Conservation (phyloP, 2,888 invertebrate species). For the Spodoptera littoralis region DNA sequence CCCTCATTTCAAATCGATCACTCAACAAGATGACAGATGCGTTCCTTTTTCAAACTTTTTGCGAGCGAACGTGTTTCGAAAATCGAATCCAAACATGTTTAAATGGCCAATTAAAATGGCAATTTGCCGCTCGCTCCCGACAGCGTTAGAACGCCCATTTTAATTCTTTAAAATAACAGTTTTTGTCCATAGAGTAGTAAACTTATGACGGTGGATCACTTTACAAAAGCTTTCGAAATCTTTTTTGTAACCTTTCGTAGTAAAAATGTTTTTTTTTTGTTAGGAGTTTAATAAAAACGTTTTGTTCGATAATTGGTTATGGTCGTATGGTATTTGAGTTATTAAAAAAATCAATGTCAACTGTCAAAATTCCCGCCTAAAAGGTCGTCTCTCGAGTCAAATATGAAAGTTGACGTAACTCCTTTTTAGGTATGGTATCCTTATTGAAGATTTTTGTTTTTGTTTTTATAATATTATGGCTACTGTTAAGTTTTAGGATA, state of each 20-base stretch:
- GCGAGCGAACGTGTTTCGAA: constrained; percentile 65
- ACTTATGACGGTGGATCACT: constrained; percentile 51
- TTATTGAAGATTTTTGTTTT: no score
- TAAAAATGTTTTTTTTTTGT: constrained; percentile 21
- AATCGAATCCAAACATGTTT: constrained; percentile 77
- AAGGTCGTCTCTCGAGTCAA: no score
- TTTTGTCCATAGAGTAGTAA: constrained; percentile 58
- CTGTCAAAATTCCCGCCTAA: constrained; percentile 20
- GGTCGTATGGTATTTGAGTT: constrained; percentile 39
- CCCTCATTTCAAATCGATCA: constrained; percentile 57
- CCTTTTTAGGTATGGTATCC: no score
- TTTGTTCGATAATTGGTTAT: constrained; percentile 26
- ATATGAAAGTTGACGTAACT: no score
- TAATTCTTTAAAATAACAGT: constrained; percentile 77
- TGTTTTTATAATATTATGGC: no score
- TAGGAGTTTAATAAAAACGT: constrained; percentile 29
- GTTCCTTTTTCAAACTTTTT: constrained; percentile 58
- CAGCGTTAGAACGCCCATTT: constrained; percentile 71
- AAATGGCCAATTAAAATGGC: constrained; percentile 80
- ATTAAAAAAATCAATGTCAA: constrained; percentile 33
- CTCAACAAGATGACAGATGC: constrained; percentile 67
- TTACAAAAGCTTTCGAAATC: constrained; percentile 42
- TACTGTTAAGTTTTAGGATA: no score
- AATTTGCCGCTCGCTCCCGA: constrained; percentile 73
- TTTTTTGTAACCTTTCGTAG: constrained; percentile 35